These are phyloP conservation scores for Toxotes lorentzi DNA, from an alignment of 2,797 vertebrate genomes.

Conservation along the genomic window DNA sequence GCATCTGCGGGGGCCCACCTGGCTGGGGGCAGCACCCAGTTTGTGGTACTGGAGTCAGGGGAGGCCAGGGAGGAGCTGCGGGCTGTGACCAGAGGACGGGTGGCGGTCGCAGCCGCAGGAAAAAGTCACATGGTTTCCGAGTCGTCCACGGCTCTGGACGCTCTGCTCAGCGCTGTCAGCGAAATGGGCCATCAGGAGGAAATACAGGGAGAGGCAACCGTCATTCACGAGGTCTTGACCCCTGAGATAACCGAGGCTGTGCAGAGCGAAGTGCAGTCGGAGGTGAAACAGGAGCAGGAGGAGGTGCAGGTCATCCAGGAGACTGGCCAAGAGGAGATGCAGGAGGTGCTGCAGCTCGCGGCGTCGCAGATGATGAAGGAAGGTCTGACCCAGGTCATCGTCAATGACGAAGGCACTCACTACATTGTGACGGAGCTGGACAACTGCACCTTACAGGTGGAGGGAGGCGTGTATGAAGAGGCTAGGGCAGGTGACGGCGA, in stretches of 20 bases:
- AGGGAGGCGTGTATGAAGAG: constrained; percentile 84
- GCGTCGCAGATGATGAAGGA: constrained; percentile 94
- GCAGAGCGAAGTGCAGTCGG: constrained; percentile 78
- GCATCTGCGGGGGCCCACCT: constrained; percentile 79
- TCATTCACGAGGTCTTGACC: constrained; percentile 66
- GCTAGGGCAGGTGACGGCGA: constrained; percentile 35
- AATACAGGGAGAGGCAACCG: constrained; percentile 56
- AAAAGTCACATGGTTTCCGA: constrained; percentile 82
- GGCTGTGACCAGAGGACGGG: constrained; percentile 60
- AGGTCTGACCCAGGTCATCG: constrained; percentile 94
- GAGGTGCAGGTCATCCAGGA: constrained; percentile 83
- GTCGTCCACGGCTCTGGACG: constrained; percentile 91
- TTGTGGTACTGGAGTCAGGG: constrained; percentile 91
- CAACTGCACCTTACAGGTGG: constrained; percentile 86
- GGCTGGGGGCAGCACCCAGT: constrained; percentile 86
- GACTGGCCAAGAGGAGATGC: constrained; percentile 86
- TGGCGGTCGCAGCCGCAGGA: constrained; percentile 43
- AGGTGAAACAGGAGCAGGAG: constrained; percentile 80
- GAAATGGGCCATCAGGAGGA: constrained; percentile 90
- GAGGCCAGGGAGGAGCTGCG: constrained; percentile 66
- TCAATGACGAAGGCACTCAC: constrained; percentile 96
- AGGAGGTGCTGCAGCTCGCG: constrained; percentile 94
- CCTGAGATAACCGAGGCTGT: constrained; percentile 49
- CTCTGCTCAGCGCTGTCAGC: constrained; percentile 93
- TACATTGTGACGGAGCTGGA: constrained; percentile 97